Evolutionary conservation across 2,113 vertebrate species (phyloP).

Genomic region (Gasterosteus aculeatus): DNA sequence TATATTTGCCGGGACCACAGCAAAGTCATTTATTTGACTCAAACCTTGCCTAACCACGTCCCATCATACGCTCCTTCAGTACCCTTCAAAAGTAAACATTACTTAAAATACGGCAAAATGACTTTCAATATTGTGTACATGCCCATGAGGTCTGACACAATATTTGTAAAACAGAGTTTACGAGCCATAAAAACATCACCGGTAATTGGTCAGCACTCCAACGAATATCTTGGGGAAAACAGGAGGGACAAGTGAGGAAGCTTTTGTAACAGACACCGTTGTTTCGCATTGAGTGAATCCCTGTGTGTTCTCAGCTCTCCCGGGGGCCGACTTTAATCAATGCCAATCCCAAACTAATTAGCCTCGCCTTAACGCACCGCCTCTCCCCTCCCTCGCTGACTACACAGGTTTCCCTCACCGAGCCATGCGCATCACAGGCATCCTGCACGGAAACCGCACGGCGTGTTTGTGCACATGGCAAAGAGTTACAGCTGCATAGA

Average conservation of each 20-base stretch:
- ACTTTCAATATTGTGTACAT: background rate
- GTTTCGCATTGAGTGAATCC: constrained; percentile 34
- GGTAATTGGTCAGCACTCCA: background rate
- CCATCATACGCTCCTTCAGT: background rate
- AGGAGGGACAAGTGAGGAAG: constrained; percentile 12
- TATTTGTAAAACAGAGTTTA: background rate
- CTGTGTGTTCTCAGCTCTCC: constrained; percentile 47
- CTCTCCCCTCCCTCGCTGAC: constrained; percentile 49
- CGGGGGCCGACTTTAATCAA: constrained; percentile 67
- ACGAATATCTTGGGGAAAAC: background rate
- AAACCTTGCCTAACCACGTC: background rate
- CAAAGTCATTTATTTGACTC: background rate
- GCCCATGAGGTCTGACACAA: background rate
- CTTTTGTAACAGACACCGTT: constrained; percentile 26
- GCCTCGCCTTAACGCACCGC: constrained; percentile 66
- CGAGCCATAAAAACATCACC: background rate
- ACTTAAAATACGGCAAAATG: background rate
- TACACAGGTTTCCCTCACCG: constrained; percentile 37
- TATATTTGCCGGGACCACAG: background rate
- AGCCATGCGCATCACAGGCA: constrained; percentile 39
- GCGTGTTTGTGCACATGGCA: background rate
- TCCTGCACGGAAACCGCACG: constrained; percentile 29
- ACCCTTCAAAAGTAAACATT: background rate
- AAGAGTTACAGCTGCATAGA: background rate
- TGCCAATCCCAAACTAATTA: constrained; percentile 78